Percentiles rank a stretch among this genome's conserved stretches.
Evolutionary conservation across 2,888 invertebrate species (phyloP).

Genomic region (Leptinotarsa rubiginosa): DNA sequence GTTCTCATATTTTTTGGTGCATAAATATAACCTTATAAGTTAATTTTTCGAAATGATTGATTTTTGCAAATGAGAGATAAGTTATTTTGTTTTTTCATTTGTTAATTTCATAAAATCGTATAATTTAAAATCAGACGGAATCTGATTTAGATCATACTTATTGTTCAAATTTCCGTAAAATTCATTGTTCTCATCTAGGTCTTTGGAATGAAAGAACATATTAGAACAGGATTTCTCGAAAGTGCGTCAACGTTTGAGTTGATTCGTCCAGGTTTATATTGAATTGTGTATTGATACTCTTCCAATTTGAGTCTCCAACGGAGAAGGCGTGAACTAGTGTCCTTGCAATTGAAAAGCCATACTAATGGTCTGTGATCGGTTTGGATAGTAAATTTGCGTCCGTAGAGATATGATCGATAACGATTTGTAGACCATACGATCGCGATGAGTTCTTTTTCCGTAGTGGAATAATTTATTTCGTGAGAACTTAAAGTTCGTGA

Average conservation of each 20-base stretch:
- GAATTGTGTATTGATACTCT: slow-evolving; percentile 54
- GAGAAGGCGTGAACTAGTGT: slow-evolving; percentile 53
- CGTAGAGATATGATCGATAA: slow-evolving; percentile 62
- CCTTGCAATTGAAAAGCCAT: slow-evolving; percentile 57
- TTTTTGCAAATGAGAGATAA: not conserved
- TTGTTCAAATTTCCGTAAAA: not conserved
- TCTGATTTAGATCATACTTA: not conserved
- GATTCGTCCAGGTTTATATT: slow-evolving; percentile 27
- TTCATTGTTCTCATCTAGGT: not conserved
- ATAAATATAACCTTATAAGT: not conserved
- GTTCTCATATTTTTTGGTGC: not conserved
- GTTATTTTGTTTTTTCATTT: not conserved
- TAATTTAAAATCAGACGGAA: not conserved
- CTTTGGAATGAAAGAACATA: not conserved
- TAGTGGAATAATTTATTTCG: slow-evolving; percentile 60
- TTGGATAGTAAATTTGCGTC: slow-evolving; percentile 52
- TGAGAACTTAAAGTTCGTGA: slow-evolving; percentile 56
- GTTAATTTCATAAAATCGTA: not conserved
- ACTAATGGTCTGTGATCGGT: slow-evolving; percentile 50
- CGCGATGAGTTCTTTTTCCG: slow-evolving; percentile 60
- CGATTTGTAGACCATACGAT: slow-evolving; percentile 59
- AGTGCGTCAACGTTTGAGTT: too few relatives aligned
- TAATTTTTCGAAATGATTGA: not conserved
- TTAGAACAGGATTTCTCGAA: too few relatives aligned
- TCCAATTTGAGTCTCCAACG: slow-evolving; percentile 56